These are phyloP conservation scores for Vesta saturnalis DNA, from an alignment of 2,888 invertebrate genomes.

Conservation along the genomic window DNA sequence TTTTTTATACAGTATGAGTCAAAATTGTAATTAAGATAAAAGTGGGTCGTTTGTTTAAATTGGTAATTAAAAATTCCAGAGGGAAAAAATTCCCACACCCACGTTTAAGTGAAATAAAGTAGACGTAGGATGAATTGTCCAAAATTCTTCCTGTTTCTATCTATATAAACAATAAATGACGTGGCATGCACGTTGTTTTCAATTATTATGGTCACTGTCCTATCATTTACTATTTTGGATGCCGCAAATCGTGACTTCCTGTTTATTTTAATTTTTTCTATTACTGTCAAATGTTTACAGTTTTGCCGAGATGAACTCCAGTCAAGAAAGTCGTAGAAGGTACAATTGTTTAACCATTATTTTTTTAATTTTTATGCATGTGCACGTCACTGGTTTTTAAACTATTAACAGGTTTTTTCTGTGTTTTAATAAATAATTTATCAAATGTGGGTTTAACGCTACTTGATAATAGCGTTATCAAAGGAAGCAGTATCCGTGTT, in stretches of 20 bases:
- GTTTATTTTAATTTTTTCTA: conserved; percentile 23
- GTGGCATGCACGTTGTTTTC: conserved; percentile 13
- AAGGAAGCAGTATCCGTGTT: no score
- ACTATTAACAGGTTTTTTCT: no score
- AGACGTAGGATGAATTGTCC: background rate
- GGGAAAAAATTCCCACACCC: conserved; percentile 4
- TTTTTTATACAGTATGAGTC: background rate
- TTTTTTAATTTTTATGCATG: conserved; percentile 16
- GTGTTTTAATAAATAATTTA: no score
- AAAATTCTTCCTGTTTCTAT: conserved; percentile 21
- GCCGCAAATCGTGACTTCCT: conserved; percentile 35
- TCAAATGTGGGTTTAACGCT: no score
- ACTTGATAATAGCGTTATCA: no score
- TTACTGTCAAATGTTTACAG: conserved; percentile 51
- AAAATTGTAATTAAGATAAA: background rate
- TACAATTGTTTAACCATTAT: conserved; percentile 45
- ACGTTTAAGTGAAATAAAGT: background rate
- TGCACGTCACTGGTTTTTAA: conserved; percentile 12
- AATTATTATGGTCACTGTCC: conserved; percentile 30
- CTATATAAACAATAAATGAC: background rate
- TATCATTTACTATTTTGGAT: conserved; percentile 17
- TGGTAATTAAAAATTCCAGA: background rate
- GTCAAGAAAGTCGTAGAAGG: conserved; percentile 61
- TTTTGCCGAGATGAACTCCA: conserved; percentile 60
- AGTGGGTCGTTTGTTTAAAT: background rate